Evolutionary conservation across 2,888 invertebrate species (phyloP).

Genomic region (Marronus borbonicus): DNA sequence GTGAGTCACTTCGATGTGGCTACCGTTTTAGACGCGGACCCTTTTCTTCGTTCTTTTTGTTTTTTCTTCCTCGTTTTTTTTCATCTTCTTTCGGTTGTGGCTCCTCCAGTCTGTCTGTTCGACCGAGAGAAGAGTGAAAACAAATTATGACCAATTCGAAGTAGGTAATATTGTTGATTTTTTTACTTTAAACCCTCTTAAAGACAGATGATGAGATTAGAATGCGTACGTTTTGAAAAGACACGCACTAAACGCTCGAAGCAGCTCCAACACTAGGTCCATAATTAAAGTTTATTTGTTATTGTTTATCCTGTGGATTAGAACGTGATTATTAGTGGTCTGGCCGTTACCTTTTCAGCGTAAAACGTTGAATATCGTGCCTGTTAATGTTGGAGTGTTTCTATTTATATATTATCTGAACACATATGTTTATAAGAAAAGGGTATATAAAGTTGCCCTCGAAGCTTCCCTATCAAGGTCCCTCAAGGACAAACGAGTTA

Average conservation of each 20-base stretch:
- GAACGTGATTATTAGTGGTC: constrained; percentile 48
- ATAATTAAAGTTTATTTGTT: constrained; percentile 50
- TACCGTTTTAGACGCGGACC: constrained; percentile 40
- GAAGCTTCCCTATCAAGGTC: constrained; percentile 2
- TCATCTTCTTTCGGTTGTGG: constrained; percentile 9
- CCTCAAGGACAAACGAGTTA: not conserved
- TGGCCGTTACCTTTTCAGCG: constrained; percentile 35
- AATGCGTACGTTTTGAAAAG: constrained; percentile 38
- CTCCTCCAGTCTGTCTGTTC: constrained; percentile 11
- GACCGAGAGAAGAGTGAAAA: constrained; percentile 32
- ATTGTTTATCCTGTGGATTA: constrained; percentile 47
- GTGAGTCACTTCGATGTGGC: constrained; percentile 32
- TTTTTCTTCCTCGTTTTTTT: constrained; percentile 20
- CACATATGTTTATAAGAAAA: constrained; percentile 5
- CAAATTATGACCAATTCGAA: constrained; percentile 45
- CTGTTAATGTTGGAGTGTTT: constrained; percentile 35
- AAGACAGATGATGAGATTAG: constrained; percentile 45
- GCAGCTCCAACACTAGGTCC: constrained; percentile 39
- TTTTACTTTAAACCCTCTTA: constrained; percentile 50
- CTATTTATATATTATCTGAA: constrained; percentile 18
- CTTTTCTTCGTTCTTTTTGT: constrained; percentile 26
- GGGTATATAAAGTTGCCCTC: constrained; percentile 20
- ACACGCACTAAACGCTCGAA: constrained; percentile 42
- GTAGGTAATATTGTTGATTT: constrained; percentile 49
- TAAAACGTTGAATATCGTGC: constrained; percentile 39